Conservation (phyloP, 2,888 invertebrate species). For the Zele albiditarsus region DNA sequence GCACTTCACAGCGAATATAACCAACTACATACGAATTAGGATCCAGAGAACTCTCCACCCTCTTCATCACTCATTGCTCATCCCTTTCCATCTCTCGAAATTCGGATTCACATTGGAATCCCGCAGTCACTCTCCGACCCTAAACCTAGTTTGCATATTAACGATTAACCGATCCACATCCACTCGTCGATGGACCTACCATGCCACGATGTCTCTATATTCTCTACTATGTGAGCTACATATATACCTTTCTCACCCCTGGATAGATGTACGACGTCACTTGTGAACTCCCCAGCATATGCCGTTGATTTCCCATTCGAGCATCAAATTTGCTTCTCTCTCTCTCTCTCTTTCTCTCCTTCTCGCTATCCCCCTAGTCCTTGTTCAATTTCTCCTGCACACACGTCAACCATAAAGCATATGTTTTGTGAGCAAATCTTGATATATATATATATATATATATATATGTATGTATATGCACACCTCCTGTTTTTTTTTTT, state of each 20-base stretch:
- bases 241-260: slow-evolving; percentile 39
- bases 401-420: background rate
- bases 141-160: slow-evolving; percentile 54
- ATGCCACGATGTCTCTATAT: slow-evolving; percentile 45
- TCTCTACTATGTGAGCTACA: background rate
- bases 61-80: slow-evolving; percentile 19
- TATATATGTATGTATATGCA: no score
- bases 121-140: slow-evolving; percentile 40
- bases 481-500: no score
- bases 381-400: background rate
- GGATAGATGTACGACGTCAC: slow-evolving; percentile 64
- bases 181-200: slow-evolving; percentile 42
- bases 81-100: slow-evolving; percentile 25
- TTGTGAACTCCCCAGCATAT: slow-evolving; percentile 57
- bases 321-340: slow-evolving; percentile 58
- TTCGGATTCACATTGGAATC: slow-evolving; percentile 26
- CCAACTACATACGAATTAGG: background rate
- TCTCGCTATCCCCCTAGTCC: slow-evolving; percentile 37
- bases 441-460: background rate
- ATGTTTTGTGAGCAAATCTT: background rate
- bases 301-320: slow-evolving; percentile 61
- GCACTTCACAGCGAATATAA: background rate
- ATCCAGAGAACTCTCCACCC: background rate
- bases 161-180: slow-evolving; percentile 51
- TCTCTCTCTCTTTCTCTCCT: no score